Evolutionary conservation across 2,113 vertebrate genomes (phyloP), one percentile per base, ranked within the genome.

Genomic region (Periophthalmus modestus): DNA sequence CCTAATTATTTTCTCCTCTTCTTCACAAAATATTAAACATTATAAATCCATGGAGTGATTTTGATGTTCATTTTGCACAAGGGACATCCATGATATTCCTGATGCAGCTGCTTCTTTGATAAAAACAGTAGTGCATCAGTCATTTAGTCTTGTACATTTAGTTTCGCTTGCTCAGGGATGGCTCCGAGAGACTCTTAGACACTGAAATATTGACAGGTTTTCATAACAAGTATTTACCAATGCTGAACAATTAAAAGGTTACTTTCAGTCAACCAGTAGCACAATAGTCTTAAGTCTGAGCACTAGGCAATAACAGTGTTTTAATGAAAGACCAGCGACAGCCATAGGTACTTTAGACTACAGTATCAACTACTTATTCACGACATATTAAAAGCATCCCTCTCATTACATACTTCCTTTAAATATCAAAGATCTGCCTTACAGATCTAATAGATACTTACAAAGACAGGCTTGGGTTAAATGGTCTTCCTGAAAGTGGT

Each of bases 291-390:
- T 0, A 18, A 28, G 46, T 61, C 58, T 69, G 66, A 72, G 55
- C 55, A 14, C n/a, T 23, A 59, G 4, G 57, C 57, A 59, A 24
- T 59, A 59, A 69, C 18, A 34, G n/a, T 68, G 54, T 69, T 80
- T 82, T 89, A 88, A 91, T 91, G 83, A 91, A 62, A 91, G 81
- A 77, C 82, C 70, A 85, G 61, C 47, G 4, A n/a, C 55, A 69
- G 66, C 48, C 67, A 33, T 52, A 18, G 3, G 71, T 12, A 24
- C 5, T 39, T 39, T 4, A 80, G 68, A 69, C 67, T 68, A 7
- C 4, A 3, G 62, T 59, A 59, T 68, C 71, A 48, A 62, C 77
- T 82, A 81, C 72, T 82, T 77, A 80, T 82, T 69, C 69, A 67
- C 39, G 72, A 68, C 57, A 75, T 80, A 80, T 88, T 73, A 89